Evolutionary conservation across 1,140 invertebrate genomes (phyloP), one percentile per base, ranked within the genome.

Genomic region (Magallana gigas): DNA sequence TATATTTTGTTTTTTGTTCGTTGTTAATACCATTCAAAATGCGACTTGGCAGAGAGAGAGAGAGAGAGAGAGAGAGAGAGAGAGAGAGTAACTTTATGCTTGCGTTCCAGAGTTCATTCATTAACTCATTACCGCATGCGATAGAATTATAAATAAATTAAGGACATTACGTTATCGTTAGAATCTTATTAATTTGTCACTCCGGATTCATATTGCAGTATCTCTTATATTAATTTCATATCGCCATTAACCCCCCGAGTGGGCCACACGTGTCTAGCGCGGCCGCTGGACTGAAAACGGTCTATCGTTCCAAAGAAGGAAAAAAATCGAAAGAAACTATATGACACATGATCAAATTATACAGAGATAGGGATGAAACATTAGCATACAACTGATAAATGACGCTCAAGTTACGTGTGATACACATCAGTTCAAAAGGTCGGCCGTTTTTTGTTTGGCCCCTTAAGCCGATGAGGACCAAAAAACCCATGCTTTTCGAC

Each of bases 261-360:
- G 23, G 68, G 23, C 9, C 18, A 76, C 68, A 76, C 68, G 68
- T 76, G 68, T 12, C 23, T 76, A 1, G 8, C 18, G 36, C 7
- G 18, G 68, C 29, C 18, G 8, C 7, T 18, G 8, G 23, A 36
- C 18, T 76, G 23, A 11, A 18, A 23, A 29, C 68, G 23, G 11
- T 29, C 36, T 76, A 16, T 36, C 9, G 36, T 29, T 76, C 12
- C 36, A 29, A 12, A 12, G 18, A 11, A 12, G 68, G 68, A 76
- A 36, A 76, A 29, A 76, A 76, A 76, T 76, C 68, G 23, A 12
- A 76, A 64, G 60, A 64, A 76, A 76, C 36, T 29, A 76, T 36
- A 76, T 76, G 68, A 76, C 68, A 76, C 68, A 76, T 76, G 23
- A 76, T 76, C 68, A 76, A 76, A 76, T 76, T 76, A 76, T 76